Evolutionary conservation across 1,140 invertebrate genomes (phyloP), one percentile per base, ranked within the genome.

Genomic region (Saccostrea echinata): DNA sequence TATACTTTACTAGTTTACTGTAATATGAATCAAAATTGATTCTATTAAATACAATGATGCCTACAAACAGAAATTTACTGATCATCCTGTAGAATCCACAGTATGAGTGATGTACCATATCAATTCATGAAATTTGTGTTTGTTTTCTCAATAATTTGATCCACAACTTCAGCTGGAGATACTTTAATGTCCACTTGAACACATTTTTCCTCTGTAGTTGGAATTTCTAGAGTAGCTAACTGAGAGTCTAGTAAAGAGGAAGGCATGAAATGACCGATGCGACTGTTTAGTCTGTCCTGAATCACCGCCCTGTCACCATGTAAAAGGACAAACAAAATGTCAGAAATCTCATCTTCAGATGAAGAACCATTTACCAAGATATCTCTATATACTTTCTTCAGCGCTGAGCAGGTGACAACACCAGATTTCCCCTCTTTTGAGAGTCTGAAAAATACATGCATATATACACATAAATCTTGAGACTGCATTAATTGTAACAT

Each of bases 221-320:
- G 91, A 57, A 88, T 85, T 80, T 93, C 92, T 18, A 93, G 53
- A 13, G 90, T 92, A 3, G 71, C 86, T 1, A 93, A 52, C 86
- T 93, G 92, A 30, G 92, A 93, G 16, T 86, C 80, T 16, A 93
- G 76, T 33, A 93, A 80, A 13, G 86, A 57, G 35, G 88, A 27
- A 30, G 92, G 90, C 92, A 93, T 93, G 76, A 92, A 93, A 76
- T 93, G 92, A 53, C 90, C 91, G 27, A 27, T 85, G 86, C 92
- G 81, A 21, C 64, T 71, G 3, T 57, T 24, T 71, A 93, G 13
- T 68, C 92, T 83, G 16, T 51, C 13, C 52, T 80, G 80, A 0
- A 93, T 81, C 11, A 88, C 21, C 11, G 85, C 85, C 61, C 86
- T 64, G n/a, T 82, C 51, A 51, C 92, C 92, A 84, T 90, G 88